Evolutionary conservation across 2,113 vertebrate genomes (phyloP), one percentile per base, ranked within the genome.

Genomic region (Gobius niger): DNA sequence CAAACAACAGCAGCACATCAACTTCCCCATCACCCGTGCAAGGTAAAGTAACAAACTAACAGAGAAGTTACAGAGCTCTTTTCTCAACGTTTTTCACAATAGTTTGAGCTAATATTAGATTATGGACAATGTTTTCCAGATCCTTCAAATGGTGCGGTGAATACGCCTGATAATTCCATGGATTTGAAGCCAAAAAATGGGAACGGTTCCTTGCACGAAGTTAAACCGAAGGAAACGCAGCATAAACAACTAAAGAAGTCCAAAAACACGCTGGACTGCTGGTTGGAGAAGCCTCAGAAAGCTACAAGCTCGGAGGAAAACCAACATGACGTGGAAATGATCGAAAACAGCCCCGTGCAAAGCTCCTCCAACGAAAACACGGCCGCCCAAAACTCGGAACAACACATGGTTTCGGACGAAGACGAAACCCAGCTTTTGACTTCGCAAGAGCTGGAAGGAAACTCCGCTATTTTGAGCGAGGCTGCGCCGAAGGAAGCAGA

Each of bases 391-490:
- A 44, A 65, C 14, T 7, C 47, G 47, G 77, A 46, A 18, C 44
- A 75, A 18, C n/a, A 47, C 47, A 5, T 57, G 16, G 1, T 65
- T 3, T 82, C 63, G 18, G 68, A 86, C 42, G 53, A 47, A 0
- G 85, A 89, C 63, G 85, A 85, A 14, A 83, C 86, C 0, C 82
- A 88, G 57, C 80, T 49, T 4, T 47, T 85, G 66, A 85, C 75
- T 0, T 62, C 79, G 44, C 57, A 66, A 60, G 67, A 76, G 53
- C 57, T 69, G 6, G 53, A 66, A 50, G 60, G 66, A 5, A 18
- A 73, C 44, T 5, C 7, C 10, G 60, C 49, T 12, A 52, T n/a
- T n/a, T 42, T 18, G 18, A 18, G 16, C 13, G 3, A 16, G 12
- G 67, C 11, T 56, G 46, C 75, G 10, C 12, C 67, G 9, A 44